These are phyloP conservation scores for Equus quagga DNA, from an alignment of 2,113 vertebrate species.

Conservation along the genomic window DNA sequence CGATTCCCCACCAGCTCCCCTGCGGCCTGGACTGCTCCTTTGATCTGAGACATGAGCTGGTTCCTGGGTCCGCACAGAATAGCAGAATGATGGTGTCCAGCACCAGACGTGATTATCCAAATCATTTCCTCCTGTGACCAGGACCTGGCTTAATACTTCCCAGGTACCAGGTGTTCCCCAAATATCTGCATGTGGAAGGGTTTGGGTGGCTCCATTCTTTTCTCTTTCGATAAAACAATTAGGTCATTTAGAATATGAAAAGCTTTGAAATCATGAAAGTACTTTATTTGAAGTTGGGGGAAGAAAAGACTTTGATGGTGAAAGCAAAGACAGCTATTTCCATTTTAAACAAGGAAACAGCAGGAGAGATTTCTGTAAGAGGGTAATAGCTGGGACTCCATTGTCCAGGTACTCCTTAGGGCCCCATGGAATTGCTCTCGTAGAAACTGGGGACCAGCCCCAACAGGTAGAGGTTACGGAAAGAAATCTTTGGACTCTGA, in stretches of 20 bases:
- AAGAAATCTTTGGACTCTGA: background rate
- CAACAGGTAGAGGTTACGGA: background rate
- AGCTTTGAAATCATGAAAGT: slow-evolving; percentile 83
- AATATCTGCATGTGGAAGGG: slow-evolving; percentile 76
- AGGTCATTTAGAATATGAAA: slow-evolving; percentile 79
- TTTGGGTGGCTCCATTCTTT: slow-evolving; percentile 82
- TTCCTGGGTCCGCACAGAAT: slow-evolving; percentile 72
- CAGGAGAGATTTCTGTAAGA: slow-evolving; percentile 46
- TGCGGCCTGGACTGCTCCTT: slow-evolving; percentile 20
- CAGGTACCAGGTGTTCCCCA: slow-evolving; percentile 83
- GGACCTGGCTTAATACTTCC: slow-evolving; percentile 81
- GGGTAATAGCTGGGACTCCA: background rate
- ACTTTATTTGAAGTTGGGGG: slow-evolving; percentile 81
- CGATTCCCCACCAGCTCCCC: background rate
- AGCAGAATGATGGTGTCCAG: slow-evolving; percentile 81
- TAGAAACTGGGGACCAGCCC: background rate
- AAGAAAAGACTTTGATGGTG: slow-evolving; percentile 75
- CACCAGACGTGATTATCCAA: slow-evolving; percentile 76
- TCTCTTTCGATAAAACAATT: slow-evolving; percentile 82
- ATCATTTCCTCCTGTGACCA: slow-evolving; percentile 84
- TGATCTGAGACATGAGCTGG: slow-evolving; percentile 76
- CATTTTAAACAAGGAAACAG: slow-evolving; percentile 75
- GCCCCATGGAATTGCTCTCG: background rate
- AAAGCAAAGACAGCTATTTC: slow-evolving; percentile 75
- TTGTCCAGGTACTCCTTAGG: background rate